These are phyloP conservation scores for Sparidentex hasta DNA, from an alignment of 2,797 vertebrate species.

Conservation along the genomic window DNA sequence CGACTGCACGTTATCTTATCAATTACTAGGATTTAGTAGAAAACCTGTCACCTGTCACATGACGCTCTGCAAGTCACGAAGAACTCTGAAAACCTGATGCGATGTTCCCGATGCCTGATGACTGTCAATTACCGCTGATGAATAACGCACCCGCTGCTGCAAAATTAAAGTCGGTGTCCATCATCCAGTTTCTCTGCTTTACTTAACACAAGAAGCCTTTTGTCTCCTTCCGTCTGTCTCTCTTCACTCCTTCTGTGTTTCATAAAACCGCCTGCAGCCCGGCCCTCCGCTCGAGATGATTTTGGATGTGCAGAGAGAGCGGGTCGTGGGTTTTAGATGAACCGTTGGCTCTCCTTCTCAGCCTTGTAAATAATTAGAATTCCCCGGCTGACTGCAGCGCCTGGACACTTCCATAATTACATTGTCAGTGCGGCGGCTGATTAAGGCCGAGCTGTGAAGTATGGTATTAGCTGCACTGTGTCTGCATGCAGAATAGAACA, in stretches of 20 bases:
- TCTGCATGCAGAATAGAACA: conserved; percentile 75
- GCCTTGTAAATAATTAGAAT: conserved; percentile 83
- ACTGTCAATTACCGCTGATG: too few species aligned
- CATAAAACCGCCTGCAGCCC: conserved; percentile 16
- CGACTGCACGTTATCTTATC: not conserved
- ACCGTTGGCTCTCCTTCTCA: conserved; percentile 58
- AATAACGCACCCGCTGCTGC: not conserved
- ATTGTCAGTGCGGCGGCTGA: conserved; percentile 83
- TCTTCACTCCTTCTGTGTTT: conserved; percentile 26
- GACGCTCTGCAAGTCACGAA: not conserved
- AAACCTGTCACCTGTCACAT: not conserved
- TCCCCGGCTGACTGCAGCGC: conserved; percentile 73
- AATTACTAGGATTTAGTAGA: not conserved
- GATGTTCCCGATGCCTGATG: too few species aligned
- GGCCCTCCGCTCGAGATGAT: conserved; percentile 30
- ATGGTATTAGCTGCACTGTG: conserved; percentile 73
- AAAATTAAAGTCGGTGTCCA: not conserved
- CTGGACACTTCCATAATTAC: conserved; percentile 87
- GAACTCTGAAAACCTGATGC: not conserved
- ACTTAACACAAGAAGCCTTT: not conserved
- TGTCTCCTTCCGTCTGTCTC: not conserved
- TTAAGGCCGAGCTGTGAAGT: conserved; percentile 81
- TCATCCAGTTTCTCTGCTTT: not conserved
- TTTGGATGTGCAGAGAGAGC: conserved; percentile 25
- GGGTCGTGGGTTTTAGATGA: conserved; percentile 53